A percentile compares a stretch with the other conserved stretches of the same genome.
Conservation (phyloP, 2,113 vertebrate species). For the Phylloscopus whistleri region DNA sequence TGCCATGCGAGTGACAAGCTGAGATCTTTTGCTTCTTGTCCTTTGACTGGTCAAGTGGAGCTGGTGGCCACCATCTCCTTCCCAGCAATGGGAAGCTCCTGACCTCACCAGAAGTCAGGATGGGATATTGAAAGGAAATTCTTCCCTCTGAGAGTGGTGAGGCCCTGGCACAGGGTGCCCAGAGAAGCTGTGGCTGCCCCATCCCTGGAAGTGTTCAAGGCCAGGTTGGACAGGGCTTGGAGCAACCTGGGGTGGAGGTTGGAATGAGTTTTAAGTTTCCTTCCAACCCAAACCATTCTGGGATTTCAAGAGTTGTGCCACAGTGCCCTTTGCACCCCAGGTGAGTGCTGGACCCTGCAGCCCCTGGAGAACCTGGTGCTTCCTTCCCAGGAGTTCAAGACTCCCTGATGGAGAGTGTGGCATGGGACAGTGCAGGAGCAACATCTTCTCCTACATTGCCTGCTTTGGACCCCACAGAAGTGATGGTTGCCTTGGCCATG, state of each 20-base stretch:
- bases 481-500: background rate
- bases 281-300: no score
- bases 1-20: background rate
- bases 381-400: background rate
- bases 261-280: no score
- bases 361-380: background rate
- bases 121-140: no score
- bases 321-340: no score
- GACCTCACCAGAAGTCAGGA: background rate
- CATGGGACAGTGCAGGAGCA: background rate
- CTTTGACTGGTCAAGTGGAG: background rate
- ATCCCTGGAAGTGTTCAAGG: no score
- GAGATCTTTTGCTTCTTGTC: background rate
- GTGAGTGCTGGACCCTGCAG: background rate
- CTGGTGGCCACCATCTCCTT: background rate
- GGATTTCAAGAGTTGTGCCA: no score
- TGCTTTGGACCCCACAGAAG: rapidly evolving
- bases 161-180: no score
- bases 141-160: no score
- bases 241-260: no score
- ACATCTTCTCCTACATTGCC: background rate
- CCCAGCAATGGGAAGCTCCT: background rate
- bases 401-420: background rate
- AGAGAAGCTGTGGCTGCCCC: no score
- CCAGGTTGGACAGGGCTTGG: no score